Evolutionary conservation across 2,888 invertebrate species (phyloP).

Genomic region (Osmoderma eremita): DNA sequence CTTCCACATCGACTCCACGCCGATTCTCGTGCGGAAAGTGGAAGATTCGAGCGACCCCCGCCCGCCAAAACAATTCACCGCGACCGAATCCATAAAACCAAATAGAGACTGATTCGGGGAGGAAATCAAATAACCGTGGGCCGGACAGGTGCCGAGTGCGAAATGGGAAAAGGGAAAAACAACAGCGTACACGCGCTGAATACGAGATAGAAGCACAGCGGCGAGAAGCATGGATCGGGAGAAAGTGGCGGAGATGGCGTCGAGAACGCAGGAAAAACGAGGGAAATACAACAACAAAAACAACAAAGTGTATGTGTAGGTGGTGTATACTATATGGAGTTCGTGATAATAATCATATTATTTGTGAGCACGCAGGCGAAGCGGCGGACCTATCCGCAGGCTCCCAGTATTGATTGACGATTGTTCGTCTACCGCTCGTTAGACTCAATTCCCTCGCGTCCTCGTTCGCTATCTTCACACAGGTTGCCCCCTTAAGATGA

Average conservation of each 20-base stretch:
- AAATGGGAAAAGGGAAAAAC: conserved; percentile 30
- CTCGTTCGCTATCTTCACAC: conserved; percentile 54
- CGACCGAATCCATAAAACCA: conserved; percentile 28
- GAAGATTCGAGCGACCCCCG: background rate
- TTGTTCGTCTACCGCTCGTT: conserved; percentile 58
- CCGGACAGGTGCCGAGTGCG: conserved; percentile 34
- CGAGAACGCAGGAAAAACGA: conserved; percentile 3
- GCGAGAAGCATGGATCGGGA: conserved; percentile 8
- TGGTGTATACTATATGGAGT: conserved; percentile 15
- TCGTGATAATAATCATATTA: conserved; percentile 58
- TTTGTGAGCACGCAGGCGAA: conserved; percentile 55
- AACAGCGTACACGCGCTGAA: conserved; percentile 30
- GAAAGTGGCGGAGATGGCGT: conserved; percentile 14
- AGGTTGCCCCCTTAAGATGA: conserved; percentile 51
- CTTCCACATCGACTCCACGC: conserved; percentile 3
- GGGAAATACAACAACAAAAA: conserved; percentile 26
- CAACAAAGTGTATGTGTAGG: conserved; percentile 18
- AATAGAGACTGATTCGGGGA: conserved; percentile 30
- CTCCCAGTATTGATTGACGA: conserved; percentile 59
- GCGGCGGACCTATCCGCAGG: conserved; percentile 45
- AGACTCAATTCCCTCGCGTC: conserved; percentile 57
- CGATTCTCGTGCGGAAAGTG: background rate
- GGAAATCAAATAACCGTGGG: conserved; percentile 31
- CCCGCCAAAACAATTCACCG: conserved; percentile 18
- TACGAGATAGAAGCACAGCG: conserved; percentile 21